Base-by-base conservation (phyloP, 1,140 invertebrate species). In the Colletes gigas region DNA sequence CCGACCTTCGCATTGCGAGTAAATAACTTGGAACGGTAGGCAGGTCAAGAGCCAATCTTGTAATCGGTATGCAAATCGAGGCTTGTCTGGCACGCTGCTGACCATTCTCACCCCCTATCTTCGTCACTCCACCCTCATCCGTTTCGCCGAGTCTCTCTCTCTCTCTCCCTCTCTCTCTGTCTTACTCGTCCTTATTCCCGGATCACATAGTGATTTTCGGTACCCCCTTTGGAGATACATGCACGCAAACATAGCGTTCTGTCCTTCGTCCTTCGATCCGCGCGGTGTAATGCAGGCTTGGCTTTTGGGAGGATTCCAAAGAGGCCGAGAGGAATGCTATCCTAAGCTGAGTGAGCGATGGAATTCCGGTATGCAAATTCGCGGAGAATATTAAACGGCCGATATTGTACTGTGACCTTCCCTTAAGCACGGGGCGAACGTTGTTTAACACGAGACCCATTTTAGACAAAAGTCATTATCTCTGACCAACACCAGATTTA, bases 11-110 rank as follows among this genome's bases (percentile, higher is more conserved):
- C 12, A 41, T 41, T 21, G 47, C 14, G 41, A 60, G 17, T 66
- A 63, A 83, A 83, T 67, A 73, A 67, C 55, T 57, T 68, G n/a
- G 47, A 59, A 79, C 52, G 52, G 62, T 44, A 39, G 2, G 8
- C 60, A 44, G 55, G n/a, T 57, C 17, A 17, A 80, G 85, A 67
- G 60, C 50, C 77, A 85, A 83, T 83, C 50, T 83, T 55, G 50
- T 87, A 87, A 87, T 82, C 67, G 71, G 66, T 21, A 85, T 85
- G 82, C 79, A 87, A 85, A 87, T 85, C 75, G 76, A 44, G 57
- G 41, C 15, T 41, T 44, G 65, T 79, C 68, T 86, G 67, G 75
- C 60, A 71, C 14, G 60, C 66, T 72, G 63, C 63, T 66, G 73
- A 14, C 19, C 19, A 15, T 57, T 74, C 44, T 54, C 62, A 50